Base-by-base conservation (phyloP, 30 jellyfish, hydroid and myxozoan genomes). In the Aurelia coerulea region DNA sequence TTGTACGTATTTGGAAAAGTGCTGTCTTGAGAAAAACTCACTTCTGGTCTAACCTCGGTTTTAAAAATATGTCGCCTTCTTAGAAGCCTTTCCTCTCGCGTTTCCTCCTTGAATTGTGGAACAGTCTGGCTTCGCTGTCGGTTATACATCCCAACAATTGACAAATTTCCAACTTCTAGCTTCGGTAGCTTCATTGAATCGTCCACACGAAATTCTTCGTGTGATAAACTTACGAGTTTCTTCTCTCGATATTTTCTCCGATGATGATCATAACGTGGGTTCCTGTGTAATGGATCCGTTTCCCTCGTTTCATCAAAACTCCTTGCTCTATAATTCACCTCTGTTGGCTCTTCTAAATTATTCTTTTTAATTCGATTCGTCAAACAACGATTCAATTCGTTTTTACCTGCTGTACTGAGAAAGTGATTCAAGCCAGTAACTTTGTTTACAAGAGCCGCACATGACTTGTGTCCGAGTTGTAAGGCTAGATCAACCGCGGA, bases 381-480 rank as follows among this genome's bases (percentile, higher is more conserved):
- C 2, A 13, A 23, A 60, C 89, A 65, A 52, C 89, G 67, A 66
- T 79, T 79, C 49, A 41, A 6, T 14, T 79, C 89, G 50, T 49
- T 70, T n/a, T 65, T 14, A 79, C 89, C 89, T 79, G 80, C 74
- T 17, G 80, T 32, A 52, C 51, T 23, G n/a, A 79, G 51, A 11
- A 33, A 17, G 16, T 53, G 89, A 37, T 56, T 65, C 39, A 41
- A 52, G 51, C 89, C 89, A 9, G 89, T 64, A 14, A 66, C 89
- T 79, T 64, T 79, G 80, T 79, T 79, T 79, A 79, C 89, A 37
- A 64, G 39, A 5, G 68, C 89, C 2, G 89, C 89, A 79, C 89
- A 79, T 49, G 89, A 79, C 54, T 67, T 79, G 89, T 79, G 89
- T 67, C 89, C 89, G 80, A 79, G 89, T 49, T 79, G 66, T 79